Evolutionary conservation across 2,888 invertebrate genomes (phyloP), one percentile per base, ranked within the genome.

Genomic region (Fissipunctia ypsillon): DNA sequence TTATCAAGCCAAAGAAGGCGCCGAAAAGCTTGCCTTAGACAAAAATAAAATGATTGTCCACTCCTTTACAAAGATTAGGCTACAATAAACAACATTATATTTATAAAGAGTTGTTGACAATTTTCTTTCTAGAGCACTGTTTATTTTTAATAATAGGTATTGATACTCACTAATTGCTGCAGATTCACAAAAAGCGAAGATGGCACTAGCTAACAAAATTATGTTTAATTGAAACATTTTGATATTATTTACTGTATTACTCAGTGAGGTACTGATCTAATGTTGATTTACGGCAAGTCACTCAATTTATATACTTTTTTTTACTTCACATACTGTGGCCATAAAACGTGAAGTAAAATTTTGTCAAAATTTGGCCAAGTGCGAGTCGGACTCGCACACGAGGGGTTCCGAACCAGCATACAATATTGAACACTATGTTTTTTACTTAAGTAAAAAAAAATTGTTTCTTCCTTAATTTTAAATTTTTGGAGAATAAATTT

Each of bases 251-350:
- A 19, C 19, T 75, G 38, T n/a, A 5, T 48, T 16, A 22, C 41
- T 35, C 22, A 35, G 43, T 60, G 35, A 65, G 12, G 3, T 48
- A 35, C 48, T 67, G 19, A 45, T 16, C 41, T 70, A 81, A 67
- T 81, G 78, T 43, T 65, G 41, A 43, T 57, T 66, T 35, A 38
- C n/a, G 3, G 41, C 14, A 63, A 60, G 52, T 10, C 2, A 35
- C 43, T 57, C 50, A 70, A 50, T 71, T 73, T 81, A 78, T 81
- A 81, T 61, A 81, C 60, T 41, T 45, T n/a, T n/a, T n/a, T n/a
- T n/a, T n/a, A n/a, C n/a, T n/a, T n/a, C n/a, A n/a, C n/a, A n/a
- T 67, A 43, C 48, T 60, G 43, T 72, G 48, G 14, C 25, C 9
- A 4, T 50, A 43, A 45, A 50, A 31, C 3, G 22, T 41, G 14